Base-by-base conservation (phyloP, 2,888 invertebrate genomes). In the Laspeyria flexula region DNA sequence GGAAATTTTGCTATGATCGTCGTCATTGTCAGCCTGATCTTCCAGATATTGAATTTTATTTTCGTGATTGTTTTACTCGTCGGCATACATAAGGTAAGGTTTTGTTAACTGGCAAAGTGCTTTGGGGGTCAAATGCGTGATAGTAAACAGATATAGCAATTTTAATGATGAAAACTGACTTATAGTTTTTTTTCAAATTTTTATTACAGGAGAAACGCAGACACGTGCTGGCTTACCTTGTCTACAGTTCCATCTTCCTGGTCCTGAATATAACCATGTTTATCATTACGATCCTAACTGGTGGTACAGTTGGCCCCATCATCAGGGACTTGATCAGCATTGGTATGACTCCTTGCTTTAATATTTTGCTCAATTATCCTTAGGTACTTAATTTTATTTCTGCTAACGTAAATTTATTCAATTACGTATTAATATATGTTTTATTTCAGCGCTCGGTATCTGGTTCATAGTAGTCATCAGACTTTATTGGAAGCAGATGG, bases 401-500 rank as follows among this genome's bases (percentile, higher is more conserved):
- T n/a, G n/a, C n/a, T n/a, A n/a, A n/a, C n/a, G n/a, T n/a, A n/a
- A n/a, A n/a, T n/a, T n/a, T n/a, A n/a, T n/a, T n/a, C n/a, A n/a
- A n/a, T n/a, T n/a, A n/a, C n/a, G n/a, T n/a, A n/a, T n/a, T n/a
- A n/a, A n/a, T n/a, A n/a, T n/a, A n/a, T n/a, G 13, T 31, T 18
- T 21, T 16, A 21, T 74, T 66, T 4, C 71, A 74, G 73, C 60
- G n/a, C 3, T 74, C 15, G 62, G 38, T 31, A 45, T 65, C 9
- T 69, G 71, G 50, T 71, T 71, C 57, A 15, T 64, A 1, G 9
- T 67, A 39, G 65, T 71, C n/a, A 60, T 73, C 53, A 64, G 72
- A 38, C 71, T 72, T 52, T 67, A 65, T 35, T 72, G 60, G 35
- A 27, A 59, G 46, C 63, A 65, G 53, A 75, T 76, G 75, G 52